Evolutionary conservation across 2,888 invertebrate genomes (phyloP), one percentile per base, ranked within the genome.

Genomic region (Blomia tropicalis): DNA sequence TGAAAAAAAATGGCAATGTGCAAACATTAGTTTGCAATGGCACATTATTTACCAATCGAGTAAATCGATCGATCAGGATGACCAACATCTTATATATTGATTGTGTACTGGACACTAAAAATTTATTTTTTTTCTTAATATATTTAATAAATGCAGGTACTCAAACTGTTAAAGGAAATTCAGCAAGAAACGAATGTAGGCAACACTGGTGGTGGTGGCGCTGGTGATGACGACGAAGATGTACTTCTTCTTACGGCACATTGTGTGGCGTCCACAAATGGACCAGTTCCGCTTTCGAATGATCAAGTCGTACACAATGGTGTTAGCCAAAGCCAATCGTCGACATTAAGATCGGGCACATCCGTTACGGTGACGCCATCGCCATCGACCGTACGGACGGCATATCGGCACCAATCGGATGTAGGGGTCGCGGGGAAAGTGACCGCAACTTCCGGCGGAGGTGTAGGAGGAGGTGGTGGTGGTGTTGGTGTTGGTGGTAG

Each of bases 161-260:
- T 89, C 67, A 81, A 83, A 30, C 78, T 88, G 74, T 87, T 89
- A 84, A 74, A 73, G 70, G 77, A 77, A 67, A 74, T 74, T 25
- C 73, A 73, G 1, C 56, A 56, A 11, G 76, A 75, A 59, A 70
- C 69, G 19, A n/a, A n/a, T n/a, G n/a, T n/a, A n/a, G n/a, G n/a
- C n/a, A n/a, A n/a, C n/a, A n/a, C n/a, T n/a, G n/a, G n/a, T n/a
- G n/a, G n/a, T n/a, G n/a, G n/a, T n/a, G n/a, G n/a, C n/a, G n/a
- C n/a, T n/a, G 65, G 66, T 22, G 64, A 64, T 56, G 76, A 75
- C 60, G 73, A 74, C 70, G 70, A 74, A 67, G 71, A 58, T 17
- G 31, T 53, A 27, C 30, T 54, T 19, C 22, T 47, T 7, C 51
- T 47, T 11, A 47, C 51, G 22, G 51, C 51, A 19, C 51, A 47